Percentiles rank a stretch among this genome's conserved stretches.
These are phyloP conservation scores for Centropus unirufus DNA, from an alignment of 2,113 vertebrate species.

Conservation along the genomic window DNA sequence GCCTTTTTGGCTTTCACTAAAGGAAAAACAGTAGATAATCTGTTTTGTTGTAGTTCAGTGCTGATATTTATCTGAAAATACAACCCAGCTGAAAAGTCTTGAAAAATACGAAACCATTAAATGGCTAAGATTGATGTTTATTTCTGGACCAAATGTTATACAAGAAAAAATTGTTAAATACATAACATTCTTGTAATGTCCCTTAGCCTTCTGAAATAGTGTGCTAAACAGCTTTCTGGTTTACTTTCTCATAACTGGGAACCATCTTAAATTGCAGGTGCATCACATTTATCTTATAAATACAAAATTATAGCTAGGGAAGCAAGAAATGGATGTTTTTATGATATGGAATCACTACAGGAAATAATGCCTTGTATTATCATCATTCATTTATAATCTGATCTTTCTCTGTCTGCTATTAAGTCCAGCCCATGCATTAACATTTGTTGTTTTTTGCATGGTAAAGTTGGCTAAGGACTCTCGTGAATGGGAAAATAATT, in stretches of 20 bases:
- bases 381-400: not conserved
- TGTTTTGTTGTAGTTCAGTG: slow-evolving; percentile 64
- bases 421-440: not conserved
- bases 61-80: slow-evolving; percentile 67
- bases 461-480: not conserved
- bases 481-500: not conserved
- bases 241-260: slow-evolving; percentile 28
- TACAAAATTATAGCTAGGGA: not conserved
- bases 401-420: not conserved
- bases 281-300: slow-evolving; percentile 19
- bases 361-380: not conserved
- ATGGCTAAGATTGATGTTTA: slow-evolving; percentile 45
- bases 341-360: not conserved
- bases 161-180: slow-evolving; percentile 62
- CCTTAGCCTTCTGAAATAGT: slow-evolving; percentile 44
- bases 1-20: slow-evolving; percentile 59
- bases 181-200: slow-evolving; percentile 40
- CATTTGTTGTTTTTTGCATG: slow-evolving; percentile 1
- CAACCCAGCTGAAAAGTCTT: slow-evolving; percentile 47
- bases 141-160: slow-evolving; percentile 26
- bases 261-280: slow-evolving; percentile 56
- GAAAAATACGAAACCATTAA: slow-evolving; percentile 56
- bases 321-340: not conserved
- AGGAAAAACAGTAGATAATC: slow-evolving; percentile 66
- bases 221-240: slow-evolving; percentile 15